A percentile compares a stretch with the other conserved stretches of the same genome.
These are phyloP conservation scores for Xenopus laevis DNA, from an alignment of 2,113 vertebrate species.

Conservation along the genomic window DNA sequence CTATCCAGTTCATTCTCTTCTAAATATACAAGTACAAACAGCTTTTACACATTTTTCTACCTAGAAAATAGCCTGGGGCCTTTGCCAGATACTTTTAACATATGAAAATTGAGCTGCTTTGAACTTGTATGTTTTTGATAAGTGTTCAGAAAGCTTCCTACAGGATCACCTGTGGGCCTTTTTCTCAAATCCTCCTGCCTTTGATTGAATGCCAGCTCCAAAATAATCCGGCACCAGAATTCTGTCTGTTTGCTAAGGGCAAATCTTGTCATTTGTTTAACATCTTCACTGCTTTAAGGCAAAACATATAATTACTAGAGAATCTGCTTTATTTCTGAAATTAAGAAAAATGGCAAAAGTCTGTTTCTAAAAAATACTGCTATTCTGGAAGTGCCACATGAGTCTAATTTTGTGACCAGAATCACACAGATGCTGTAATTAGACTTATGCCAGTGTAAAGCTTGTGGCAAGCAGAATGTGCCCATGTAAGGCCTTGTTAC, in stretches of 20 bases:
- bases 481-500: no score
- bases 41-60: constrained; percentile 81
- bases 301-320: no score
- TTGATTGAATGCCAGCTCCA: constrained; percentile 98
- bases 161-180: constrained; percentile 96
- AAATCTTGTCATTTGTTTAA: constrained; percentile 72
- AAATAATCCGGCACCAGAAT: constrained; percentile 80
- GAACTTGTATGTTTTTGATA: constrained; percentile 98
- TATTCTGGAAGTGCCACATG: no score
- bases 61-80: constrained; percentile 83
- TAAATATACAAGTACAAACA: constrained; percentile 84
- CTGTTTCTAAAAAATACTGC: no score
- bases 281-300: constrained; percentile 9
- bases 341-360: no score
- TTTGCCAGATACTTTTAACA: constrained; percentile 89
- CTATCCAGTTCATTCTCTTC: constrained; percentile 61
- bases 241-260: constrained; percentile 77
- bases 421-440: no score
- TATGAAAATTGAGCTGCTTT: constrained; percentile 98
- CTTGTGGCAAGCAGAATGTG: no score
- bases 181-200: constrained; percentile 95
- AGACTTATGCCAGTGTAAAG: no score
- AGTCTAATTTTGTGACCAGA: no score
- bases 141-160: constrained; percentile 98
- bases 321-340: no score